Percentiles rank a stretch among this genome's conserved stretches.
Evolutionary conservation across 2,113 vertebrate species (phyloP).

Genomic region (Phoenicopterus ruber): DNA sequence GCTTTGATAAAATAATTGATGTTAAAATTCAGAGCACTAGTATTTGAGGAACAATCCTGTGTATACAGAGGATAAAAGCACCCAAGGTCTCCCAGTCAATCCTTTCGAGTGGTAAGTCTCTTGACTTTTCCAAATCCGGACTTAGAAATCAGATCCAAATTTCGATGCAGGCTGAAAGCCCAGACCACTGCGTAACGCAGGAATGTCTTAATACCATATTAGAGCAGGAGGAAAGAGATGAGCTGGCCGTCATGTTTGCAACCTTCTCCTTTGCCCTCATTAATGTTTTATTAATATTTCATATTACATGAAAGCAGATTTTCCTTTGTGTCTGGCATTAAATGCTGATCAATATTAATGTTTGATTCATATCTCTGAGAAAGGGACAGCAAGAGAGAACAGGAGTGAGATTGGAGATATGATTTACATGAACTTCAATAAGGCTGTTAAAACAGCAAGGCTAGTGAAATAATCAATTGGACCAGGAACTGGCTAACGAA

Average conservation of each 20-base stretch:
- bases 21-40: background rate
- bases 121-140: background rate
- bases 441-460: background rate
- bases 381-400: background rate
- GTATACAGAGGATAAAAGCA: background rate
- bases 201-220: background rate
- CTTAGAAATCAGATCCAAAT: background rate
- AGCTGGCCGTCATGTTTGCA: background rate
- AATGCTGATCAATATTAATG: conserved; percentile 29
- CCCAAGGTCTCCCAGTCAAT: background rate
- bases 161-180: background rate
- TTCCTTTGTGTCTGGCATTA: conserved; percentile 25
- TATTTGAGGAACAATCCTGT: background rate
- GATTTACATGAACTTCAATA: background rate
- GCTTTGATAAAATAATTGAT: background rate
- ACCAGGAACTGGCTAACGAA: background rate
- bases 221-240: background rate
- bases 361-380: conserved; percentile 12
- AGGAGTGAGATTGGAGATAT: background rate
- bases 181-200: background rate
- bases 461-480: background rate
- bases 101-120: background rate
- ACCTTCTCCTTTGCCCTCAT: background rate
- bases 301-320: background rate
- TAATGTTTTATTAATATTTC: conserved; percentile 31